Percentiles rank a stretch among this genome's conserved stretches.
Evolutionary conservation across 2,113 vertebrate species (phyloP).

Genomic region (Periophthalmodon schlosseri): DNA sequence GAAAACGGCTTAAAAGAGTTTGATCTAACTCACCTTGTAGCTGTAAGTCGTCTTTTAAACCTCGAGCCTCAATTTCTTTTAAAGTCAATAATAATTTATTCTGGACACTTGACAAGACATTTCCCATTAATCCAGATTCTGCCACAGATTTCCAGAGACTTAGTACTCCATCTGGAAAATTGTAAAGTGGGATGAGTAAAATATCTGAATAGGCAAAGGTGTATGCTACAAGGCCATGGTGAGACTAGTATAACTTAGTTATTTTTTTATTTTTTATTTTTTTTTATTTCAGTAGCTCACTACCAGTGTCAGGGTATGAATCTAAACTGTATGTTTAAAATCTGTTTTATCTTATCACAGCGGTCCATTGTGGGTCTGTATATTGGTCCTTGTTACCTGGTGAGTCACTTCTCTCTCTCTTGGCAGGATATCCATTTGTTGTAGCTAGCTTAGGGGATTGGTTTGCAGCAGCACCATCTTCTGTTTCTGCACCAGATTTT

Average conservation of each 20-base stretch:
- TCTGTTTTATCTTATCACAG: neutral
- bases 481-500: constrained; percentile 67
- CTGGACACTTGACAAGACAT: constrained; percentile 90
- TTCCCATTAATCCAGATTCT: constrained; percentile 90
- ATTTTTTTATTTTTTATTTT: too few relatives aligned
- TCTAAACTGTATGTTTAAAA: neutral
- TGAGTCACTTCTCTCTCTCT: constrained; percentile 82
- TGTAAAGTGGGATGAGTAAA: neutral
- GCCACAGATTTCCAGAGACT: constrained; percentile 92
- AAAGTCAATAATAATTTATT: constrained; percentile 87
- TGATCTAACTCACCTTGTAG: constrained; percentile 79
- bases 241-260: neutral
- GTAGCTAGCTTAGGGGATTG: constrained; percentile 78
- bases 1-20: constrained; percentile 19
- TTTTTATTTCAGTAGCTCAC: neutral
- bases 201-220: neutral
- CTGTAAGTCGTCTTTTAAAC: constrained; percentile 83
- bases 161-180: constrained; percentile 82
- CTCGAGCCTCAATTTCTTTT: constrained; percentile 83
- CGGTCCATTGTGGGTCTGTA: neutral
- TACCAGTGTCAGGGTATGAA: neutral
- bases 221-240: neutral
- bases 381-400: constrained; percentile 75
- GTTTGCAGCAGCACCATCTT: constrained; percentile 79
- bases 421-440: constrained; percentile 81